Evolutionary conservation across 2,888 invertebrate genomes (phyloP), one percentile per base, ranked within the genome.

Genomic region (Hylaea fasciaria): DNA sequence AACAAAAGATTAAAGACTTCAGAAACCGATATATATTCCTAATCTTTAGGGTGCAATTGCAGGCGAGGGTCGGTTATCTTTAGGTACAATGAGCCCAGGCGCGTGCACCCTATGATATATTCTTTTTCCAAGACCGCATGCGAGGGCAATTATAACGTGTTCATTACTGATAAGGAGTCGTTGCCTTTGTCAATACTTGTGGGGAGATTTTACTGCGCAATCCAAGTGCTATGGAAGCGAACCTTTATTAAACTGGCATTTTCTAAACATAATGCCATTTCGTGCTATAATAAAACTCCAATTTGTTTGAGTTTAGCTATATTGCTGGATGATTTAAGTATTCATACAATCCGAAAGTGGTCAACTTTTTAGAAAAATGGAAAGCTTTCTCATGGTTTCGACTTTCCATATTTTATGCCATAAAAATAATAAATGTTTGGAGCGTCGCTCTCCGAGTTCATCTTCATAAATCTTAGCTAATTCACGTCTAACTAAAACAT

Each of bases 101-200:
- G 82, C 80, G 82, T 82, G 84, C 77, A 71, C 80, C 73, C 76
- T 75, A 77, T 82, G 81, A 87, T 87, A 85, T 85, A 85, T 85
- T n/a, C n/a, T n/a, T 85, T 89, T 85, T 78, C 79, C 75, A 80
- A 76, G 77, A 83, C 81, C 85, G 80, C 83, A 81, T 79, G 73
- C 78, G 77, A 77, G 75, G 69, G 71, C 77, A 78, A 74, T 83
- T 73, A 82, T 77, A 79, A 81, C 78, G 81, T 85, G 82, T 81
- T 84, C 80, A 85, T 86, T 85, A 81, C 74, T 77, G 89, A 89
- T 90, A 87, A 87, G 81, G 69, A 83, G 81, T 77, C 78, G 71
- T 72, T 81, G 80, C 71, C 74, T 75, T 82, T 79, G 81, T 79
- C 71, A 74, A 32, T 77, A 71, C 68, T 69, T 66, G 71, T 70